These are phyloP conservation scores for Drosophila niveifrons DNA, from an alignment of 2,888 invertebrate genomes.

Conservation along the genomic window DNA sequence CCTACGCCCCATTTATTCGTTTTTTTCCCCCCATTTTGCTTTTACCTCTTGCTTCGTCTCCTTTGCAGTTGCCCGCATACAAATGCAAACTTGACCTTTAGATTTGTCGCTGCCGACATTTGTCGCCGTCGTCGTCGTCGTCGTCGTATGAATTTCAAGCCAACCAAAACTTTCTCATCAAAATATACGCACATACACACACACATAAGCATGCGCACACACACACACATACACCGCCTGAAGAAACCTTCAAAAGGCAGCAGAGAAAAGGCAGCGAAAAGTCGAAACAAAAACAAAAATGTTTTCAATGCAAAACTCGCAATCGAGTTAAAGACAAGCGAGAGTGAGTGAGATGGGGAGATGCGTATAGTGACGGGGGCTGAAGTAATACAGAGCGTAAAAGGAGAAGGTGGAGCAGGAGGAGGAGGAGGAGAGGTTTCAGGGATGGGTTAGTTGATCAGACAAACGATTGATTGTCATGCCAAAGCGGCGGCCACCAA, in stretches of 20 bases:
- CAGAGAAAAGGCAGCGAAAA: slow-evolving; percentile 51
- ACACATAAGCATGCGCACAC: slow-evolving; percentile 12
- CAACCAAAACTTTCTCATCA: slow-evolving; percentile 42
- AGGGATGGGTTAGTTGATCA: slow-evolving; percentile 28
- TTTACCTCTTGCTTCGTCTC: neutral
- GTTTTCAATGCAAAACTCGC: slow-evolving; percentile 37
- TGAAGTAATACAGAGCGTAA: too few relatives aligned
- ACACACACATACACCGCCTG: slow-evolving; percentile 1
- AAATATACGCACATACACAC: slow-evolving; percentile 29
- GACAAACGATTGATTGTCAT: slow-evolving; percentile 50
- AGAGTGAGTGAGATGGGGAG: neutral
- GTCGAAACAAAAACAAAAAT: slow-evolving; percentile 30
- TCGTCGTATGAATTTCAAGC: slow-evolving; percentile 47
- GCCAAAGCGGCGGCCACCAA: slow-evolving; percentile 24
- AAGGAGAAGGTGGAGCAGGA: neutral
- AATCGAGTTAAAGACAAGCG: slow-evolving; percentile 4
- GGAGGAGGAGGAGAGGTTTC: neutral
- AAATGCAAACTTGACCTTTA: slow-evolving; percentile 74
- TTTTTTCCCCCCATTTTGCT: neutral
- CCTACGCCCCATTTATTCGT: neutral
- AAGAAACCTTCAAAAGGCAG: slow-evolving; percentile 60
- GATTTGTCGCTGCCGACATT: slow-evolving; percentile 38
- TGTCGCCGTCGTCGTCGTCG: neutral
- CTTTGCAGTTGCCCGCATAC: slow-evolving; percentile 42
- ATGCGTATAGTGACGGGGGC: too few relatives aligned